Evolutionary conservation across 2,888 invertebrate species (phyloP), one percentile per base, ranked within the genome.

Genomic region (Muschampia plurimacula): DNA sequence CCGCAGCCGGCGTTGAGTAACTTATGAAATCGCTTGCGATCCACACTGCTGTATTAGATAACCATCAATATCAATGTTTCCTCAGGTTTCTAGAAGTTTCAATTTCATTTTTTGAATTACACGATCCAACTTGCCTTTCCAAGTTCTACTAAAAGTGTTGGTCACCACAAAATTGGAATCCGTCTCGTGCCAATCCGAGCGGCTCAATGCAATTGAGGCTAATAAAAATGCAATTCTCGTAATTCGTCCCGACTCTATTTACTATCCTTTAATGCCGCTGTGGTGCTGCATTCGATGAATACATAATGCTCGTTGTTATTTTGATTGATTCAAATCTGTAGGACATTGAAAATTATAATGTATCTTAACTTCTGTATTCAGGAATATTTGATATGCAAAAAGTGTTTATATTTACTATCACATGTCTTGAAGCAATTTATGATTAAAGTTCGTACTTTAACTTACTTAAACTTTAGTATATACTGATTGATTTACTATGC

Each of bases 141-240:
- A 39, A 39, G 7, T 39, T 12, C 46, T 64, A 22, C 22, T 22
- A 22, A 22, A 0, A 22, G 22, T 22, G 1, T 22, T 22, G 22
- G 1, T 1, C 15, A 15, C 28, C 28, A 36, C 60, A 59, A 68
- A 59, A 15, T 28, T 32, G 15, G 69, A 8, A 71, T 55, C 76
- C 78, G 78, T 77, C 77, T 77, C 75, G 77, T 74, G 74, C 78
- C 78, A 78, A 77, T 74, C 77, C 75, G 75, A 73, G 77, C 79
- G 79, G 77, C 80, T 81, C 75, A 82, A 84, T 82, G 84, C 88
- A 87, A 88, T 87, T 86, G 84, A 83, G 80, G 78, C 84, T 88
- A 87, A 90, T 91, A 91, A 91, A 89, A 90, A 90, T 91, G 88
- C 90, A 85, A 85, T 87, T 84, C 85, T 85, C 88, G 90, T 91